A percentile compares a stretch with the other conserved stretches of the same genome.
Evolutionary conservation across 2,888 invertebrate genomes (phyloP).

Genomic region (Melanchra persicariae): DNA sequence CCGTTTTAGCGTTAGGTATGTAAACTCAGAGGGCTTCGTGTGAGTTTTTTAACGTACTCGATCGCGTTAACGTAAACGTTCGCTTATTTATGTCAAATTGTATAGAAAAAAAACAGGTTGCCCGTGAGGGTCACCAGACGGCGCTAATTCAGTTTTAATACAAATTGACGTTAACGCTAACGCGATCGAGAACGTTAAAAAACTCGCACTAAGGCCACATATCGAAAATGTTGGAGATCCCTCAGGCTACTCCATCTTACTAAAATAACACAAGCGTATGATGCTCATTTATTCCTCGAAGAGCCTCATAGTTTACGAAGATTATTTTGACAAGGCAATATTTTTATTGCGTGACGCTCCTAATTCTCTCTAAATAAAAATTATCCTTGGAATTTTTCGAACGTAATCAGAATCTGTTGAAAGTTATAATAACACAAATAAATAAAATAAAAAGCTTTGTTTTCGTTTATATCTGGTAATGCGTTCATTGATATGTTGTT

Average conservation of each 20-base stretch:
- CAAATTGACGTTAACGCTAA: no score
- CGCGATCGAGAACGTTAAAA: no score
- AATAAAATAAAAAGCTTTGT: constrained; percentile 76
- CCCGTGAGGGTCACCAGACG: no score
- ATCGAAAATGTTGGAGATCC: constrained; percentile 26
- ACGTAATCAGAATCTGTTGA: constrained; percentile 71
- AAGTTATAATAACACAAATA: constrained; percentile 75
- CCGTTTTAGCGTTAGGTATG: no score
- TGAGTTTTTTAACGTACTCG: no score
- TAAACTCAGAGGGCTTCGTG: constrained; percentile 51
- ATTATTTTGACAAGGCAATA: constrained; percentile 56
- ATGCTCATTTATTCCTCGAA: constrained; percentile 56
- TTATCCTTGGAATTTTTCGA: constrained; percentile 64
- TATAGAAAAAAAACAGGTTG: no score
- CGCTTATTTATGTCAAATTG: no score
- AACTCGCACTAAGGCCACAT: no score
- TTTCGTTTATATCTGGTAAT: constrained; percentile 74
- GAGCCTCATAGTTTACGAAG: constrained; percentile 62
- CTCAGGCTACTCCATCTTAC: constrained; percentile 17
- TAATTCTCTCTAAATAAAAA: constrained; percentile 61
- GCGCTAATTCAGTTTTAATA: no score
- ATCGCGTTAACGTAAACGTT: no score
- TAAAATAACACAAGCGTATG: constrained; percentile 41
- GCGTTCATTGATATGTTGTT: constrained; percentile 81
- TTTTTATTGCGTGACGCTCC: constrained; percentile 56